These are phyloP conservation scores for Athalia rosae DNA, from an alignment of 2,888 invertebrate genomes.

Conservation along the genomic window DNA sequence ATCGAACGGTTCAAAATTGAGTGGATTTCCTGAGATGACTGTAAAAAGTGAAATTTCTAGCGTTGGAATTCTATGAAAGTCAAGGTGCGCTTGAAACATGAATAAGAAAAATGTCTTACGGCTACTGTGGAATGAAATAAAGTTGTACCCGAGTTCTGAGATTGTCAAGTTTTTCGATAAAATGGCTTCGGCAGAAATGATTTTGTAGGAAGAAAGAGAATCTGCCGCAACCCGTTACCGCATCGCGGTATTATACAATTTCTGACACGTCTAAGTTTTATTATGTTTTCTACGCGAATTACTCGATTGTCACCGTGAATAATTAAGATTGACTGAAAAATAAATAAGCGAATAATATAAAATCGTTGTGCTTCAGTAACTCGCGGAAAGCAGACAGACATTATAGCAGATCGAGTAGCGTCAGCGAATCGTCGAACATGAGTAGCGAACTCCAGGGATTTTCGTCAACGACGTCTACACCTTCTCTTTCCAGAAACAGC, in stretches of 20 bases:
- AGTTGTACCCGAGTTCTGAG: too few species aligned
- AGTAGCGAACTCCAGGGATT: constrained; percentile 70
- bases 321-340: neutral
- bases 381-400: constrained; percentile 67
- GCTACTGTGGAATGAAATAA: too few species aligned
- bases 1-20: neutral
- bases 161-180: too few species aligned
- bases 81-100: too few species aligned
- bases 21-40: neutral
- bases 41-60: neutral
- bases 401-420: constrained; percentile 70
- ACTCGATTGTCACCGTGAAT: neutral
- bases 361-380: constrained; percentile 58
- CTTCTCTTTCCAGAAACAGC: constrained; percentile 75
- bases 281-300: neutral
- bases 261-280: neutral
- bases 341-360: neutral
- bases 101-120: too few species aligned
- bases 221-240: too few species aligned
- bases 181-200: too few species aligned
- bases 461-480: constrained; percentile 69
- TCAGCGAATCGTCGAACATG: constrained; percentile 70
- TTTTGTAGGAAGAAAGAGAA: too few species aligned
- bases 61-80: neutral
- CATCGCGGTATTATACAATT: too few species aligned